Conservation (phyloP, 2,888 invertebrate genomes). For the Parnassius smintheus region DNA sequence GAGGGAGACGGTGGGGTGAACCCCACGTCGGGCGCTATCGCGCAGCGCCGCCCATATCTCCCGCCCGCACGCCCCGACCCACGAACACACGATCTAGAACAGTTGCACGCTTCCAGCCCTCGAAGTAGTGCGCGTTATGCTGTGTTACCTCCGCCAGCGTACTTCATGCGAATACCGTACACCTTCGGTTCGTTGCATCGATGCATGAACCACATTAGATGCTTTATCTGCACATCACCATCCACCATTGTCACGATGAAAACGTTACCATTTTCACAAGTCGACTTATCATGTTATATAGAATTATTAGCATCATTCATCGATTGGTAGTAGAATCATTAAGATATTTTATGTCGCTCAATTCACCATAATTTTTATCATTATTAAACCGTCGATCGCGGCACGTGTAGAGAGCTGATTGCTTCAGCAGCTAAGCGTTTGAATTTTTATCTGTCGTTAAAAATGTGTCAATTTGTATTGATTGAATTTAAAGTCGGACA, state of each 20-base stretch:
- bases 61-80: constrained; percentile 48
- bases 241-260: constrained; percentile 53
- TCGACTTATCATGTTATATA: constrained; percentile 37
- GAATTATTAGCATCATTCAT: constrained; percentile 14
- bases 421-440: not conserved
- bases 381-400: not conserved
- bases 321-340: constrained; percentile 23
- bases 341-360: constrained; percentile 15
- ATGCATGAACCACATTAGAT: constrained; percentile 78
- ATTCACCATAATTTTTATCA: constrained; percentile 14
- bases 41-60: constrained; percentile 44
- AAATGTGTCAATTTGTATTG: constrained; percentile 4
- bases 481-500: constrained; percentile 9
- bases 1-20: constrained; percentile 52
- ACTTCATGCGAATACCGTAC: constrained; percentile 69
- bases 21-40: constrained; percentile 58
- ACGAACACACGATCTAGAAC: constrained; percentile 53
- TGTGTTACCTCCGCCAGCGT: constrained; percentile 64
- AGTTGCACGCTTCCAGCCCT: constrained; percentile 28
- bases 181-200: constrained; percentile 76
- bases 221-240: constrained; percentile 66
- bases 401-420: constrained; percentile 9
- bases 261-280: constrained; percentile 41
- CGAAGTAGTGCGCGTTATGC: constrained; percentile 65
- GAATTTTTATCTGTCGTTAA: not conserved